phyloP scores from a whole-genome alignment of 2,888 invertebrate species.

The Dryobotodes eremita region DNA sequence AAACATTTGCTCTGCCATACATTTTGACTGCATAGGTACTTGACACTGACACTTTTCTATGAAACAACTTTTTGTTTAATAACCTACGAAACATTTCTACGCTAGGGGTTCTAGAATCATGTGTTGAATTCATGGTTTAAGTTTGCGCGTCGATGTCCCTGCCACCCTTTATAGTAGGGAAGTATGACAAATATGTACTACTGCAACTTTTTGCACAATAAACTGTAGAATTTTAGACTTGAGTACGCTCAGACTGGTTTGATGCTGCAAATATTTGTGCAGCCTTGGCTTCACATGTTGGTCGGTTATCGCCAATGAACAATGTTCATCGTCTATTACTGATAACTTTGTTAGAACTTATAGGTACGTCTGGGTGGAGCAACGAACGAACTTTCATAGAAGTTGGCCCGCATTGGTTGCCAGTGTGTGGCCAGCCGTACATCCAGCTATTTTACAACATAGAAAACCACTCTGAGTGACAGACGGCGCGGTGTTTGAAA shows the following conservation, averaged over 20 bases:
- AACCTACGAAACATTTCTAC: no score
- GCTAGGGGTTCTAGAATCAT: no score
- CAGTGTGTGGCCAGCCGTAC: slow-evolving; percentile 20
- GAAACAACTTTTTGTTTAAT: no score
- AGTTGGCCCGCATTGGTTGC: slow-evolving; percentile 27
- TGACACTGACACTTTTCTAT: no score
- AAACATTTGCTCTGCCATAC: no score
- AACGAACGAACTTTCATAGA: slow-evolving; percentile 47
- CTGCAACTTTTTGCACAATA: slow-evolving; percentile 46
- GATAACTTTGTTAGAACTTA: slow-evolving; percentile 15
- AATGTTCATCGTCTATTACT: slow-evolving; percentile 26
- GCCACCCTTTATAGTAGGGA: neutral
- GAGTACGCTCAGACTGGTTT: slow-evolving; percentile 69
- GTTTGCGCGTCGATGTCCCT: no score
- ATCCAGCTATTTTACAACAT: slow-evolving; percentile 73
- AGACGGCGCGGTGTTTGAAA: slow-evolving; percentile 74
- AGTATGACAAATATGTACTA: slow-evolving; percentile 28
- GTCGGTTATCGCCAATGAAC: slow-evolving; percentile 25
- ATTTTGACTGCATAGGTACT: no score
- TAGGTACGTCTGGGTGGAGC: slow-evolving; percentile 9
- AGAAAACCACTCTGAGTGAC: slow-evolving; percentile 77
- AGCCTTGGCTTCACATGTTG: slow-evolving; percentile 20
- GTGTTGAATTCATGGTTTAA: no score
- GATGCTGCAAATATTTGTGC: slow-evolving; percentile 67
- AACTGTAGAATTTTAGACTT: slow-evolving; percentile 63